phyloP scores from a whole-genome alignment of 2,888 invertebrate genomes.

The Mythimna ferrago region DNA sequence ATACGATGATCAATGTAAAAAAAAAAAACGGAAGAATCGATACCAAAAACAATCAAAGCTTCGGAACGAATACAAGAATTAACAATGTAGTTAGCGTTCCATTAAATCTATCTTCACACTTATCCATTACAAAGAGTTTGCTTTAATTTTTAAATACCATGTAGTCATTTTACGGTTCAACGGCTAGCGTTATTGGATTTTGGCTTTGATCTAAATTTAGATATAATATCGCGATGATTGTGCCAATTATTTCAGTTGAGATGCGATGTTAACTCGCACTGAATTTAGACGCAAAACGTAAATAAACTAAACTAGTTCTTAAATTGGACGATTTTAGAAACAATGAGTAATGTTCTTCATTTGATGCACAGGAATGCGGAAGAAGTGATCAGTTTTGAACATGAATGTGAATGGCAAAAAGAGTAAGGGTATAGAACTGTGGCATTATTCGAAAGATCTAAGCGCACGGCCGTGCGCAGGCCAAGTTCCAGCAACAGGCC shows the following conservation, averaged over 20 bases:
- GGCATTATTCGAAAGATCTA: too few species aligned
- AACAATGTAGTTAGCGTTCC: conserved; percentile 23
- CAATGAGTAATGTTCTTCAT: conserved; percentile 11
- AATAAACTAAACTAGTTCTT: conserved; percentile 20
- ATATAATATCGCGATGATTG: conserved; percentile 28
- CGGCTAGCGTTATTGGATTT: conserved; percentile 43
- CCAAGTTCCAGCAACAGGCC: too few species aligned
- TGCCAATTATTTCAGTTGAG: conserved; percentile 34
- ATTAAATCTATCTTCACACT: conserved; percentile 41
- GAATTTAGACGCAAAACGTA: conserved; percentile 13
- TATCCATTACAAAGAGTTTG: conserved; percentile 10
- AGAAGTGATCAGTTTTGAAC: not conserved
- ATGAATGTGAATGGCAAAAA: not conserved
- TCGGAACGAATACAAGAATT: conserved; percentile 31
- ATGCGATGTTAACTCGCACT: conserved; percentile 26
- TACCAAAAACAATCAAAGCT: not conserved
- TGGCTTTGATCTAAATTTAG: conserved; percentile 45
- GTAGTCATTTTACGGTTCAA: conserved; percentile 57
- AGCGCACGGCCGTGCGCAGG: too few species aligned
- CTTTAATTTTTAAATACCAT: conserved; percentile 37
- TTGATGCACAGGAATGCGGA: conserved; percentile 10
- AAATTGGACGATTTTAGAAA: conserved; percentile 14
- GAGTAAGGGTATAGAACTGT: too few species aligned
- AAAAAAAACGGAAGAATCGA: not conserved
- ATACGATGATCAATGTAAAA: not conserved